Conservation (phyloP, 1,140 invertebrate genomes). For the Scaptomyza hsui region DNA sequence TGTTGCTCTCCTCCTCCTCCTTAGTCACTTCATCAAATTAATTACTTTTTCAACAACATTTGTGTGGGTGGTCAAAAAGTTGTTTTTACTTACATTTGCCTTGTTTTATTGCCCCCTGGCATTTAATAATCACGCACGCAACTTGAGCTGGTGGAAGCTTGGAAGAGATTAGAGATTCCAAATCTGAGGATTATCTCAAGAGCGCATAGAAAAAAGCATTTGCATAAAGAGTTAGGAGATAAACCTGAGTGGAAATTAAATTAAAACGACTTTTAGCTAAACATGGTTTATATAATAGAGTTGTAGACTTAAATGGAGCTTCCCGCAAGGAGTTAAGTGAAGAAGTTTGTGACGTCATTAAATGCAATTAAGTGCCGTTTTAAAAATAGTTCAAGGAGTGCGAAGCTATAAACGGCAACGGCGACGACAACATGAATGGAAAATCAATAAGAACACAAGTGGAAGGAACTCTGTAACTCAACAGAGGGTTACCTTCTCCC, state of each 20-base stretch:
- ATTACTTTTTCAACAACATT: constrained; percentile 78
- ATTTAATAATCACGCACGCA: constrained; percentile 52
- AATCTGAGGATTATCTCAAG: not conserved
- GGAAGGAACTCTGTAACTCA: constrained; percentile 30
- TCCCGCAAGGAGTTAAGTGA: constrained; percentile 11
- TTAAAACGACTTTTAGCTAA: constrained; percentile 3
- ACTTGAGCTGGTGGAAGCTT: constrained; percentile 11
- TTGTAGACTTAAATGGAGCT: constrained; percentile 15
- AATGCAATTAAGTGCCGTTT: constrained; percentile 20
- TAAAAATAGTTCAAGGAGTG: constrained; percentile 60
- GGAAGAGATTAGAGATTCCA: constrained; percentile 5
- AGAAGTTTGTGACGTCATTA: constrained; percentile 42
- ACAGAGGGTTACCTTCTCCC: not conserved
- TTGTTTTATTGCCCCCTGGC: constrained; percentile 60
- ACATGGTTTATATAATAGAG: not conserved
- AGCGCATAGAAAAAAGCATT: not conserved
- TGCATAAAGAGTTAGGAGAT: not conserved
- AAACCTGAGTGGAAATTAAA: not conserved
- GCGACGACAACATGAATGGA: constrained; percentile 44
- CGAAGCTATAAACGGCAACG: constrained; percentile 9
- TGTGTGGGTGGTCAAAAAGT: constrained; percentile 61
- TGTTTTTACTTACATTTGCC: constrained; percentile 72
- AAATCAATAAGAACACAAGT: constrained; percentile 63
- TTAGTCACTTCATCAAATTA: constrained; percentile 79
- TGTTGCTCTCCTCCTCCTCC: too few relatives aligned